Conservation (phyloP, 2,797 vertebrate genomes). For the Meriones psammophilus region DNA sequence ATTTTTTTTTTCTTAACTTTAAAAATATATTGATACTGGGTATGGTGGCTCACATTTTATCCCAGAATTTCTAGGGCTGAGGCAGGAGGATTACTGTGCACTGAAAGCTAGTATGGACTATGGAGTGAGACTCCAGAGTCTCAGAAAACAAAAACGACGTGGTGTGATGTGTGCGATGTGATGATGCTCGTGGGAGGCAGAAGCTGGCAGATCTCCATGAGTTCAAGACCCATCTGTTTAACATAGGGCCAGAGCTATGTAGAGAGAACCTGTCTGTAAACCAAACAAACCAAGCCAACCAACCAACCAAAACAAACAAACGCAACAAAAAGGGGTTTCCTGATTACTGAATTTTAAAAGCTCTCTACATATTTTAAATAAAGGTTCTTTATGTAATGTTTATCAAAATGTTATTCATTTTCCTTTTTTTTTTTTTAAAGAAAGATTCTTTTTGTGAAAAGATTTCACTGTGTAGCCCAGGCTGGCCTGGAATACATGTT, state of each 20-base stretch:
- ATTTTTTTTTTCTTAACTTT: not conserved
- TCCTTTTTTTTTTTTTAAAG: not conserved
- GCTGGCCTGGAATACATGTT: not conserved
- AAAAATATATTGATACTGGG: not conserved
- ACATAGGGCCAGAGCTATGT: not conserved
- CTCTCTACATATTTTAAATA: not conserved
- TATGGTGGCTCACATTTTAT: not conserved
- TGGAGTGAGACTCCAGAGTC: not conserved
- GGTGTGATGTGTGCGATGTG: not conserved
- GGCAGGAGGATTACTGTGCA: not conserved
- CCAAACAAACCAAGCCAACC: not conserved
- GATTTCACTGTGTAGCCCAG: not conserved
- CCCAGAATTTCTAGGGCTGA: not conserved
- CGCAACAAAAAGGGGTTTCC: not conserved
- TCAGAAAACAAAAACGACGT: not conserved
- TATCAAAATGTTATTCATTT: not conserved
- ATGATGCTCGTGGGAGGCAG: not conserved
- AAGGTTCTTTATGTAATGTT: not conserved
- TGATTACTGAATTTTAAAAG: not conserved
- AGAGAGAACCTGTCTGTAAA: not conserved
- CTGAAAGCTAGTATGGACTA: not conserved
- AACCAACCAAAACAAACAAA: not conserved
- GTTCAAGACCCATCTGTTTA: not conserved
- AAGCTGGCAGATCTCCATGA: not conserved
- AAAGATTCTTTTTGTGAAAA: not conserved